Conservation (phyloP, 1,140 invertebrate species). For the Magallana angulata region DNA sequence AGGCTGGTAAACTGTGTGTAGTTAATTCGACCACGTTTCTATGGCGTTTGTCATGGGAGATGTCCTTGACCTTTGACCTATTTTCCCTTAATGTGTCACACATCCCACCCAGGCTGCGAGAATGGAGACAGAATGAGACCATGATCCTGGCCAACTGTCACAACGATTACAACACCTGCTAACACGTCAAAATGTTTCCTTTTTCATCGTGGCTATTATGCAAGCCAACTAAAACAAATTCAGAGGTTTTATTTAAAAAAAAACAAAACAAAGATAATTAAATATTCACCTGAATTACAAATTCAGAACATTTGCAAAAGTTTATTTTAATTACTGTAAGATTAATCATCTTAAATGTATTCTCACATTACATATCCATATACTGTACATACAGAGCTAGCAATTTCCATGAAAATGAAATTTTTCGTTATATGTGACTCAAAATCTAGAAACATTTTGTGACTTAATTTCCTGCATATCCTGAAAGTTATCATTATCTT, state of each 20-base stretch:
- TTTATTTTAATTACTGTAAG: no score
- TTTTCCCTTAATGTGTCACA: not conserved
- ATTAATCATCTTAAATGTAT: not conserved
- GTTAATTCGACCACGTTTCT: not conserved
- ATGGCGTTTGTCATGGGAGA: not conserved
- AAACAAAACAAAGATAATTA: no score
- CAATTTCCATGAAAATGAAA: not conserved
- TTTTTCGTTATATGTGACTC: not conserved
- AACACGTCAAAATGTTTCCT: not conserved
- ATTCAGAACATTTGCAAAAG: no score
- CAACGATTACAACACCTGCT: not conserved
- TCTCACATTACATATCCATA: not conserved
- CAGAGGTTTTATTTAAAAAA: not conserved
- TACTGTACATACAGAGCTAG: not conserved
- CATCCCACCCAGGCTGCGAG: not conserved
- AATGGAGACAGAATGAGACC: not conserved
- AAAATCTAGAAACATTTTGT: not conserved
- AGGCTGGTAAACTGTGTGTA: not conserved
- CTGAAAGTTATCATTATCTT: not conserved
- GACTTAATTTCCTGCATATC: not conserved
- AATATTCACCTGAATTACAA: no score
- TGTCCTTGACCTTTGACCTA: slow-evolving; percentile 10
- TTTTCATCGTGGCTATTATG: not conserved
- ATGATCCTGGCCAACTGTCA: not conserved
- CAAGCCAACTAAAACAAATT: not conserved